phyloP scores from a whole-genome alignment of 2,888 invertebrate species.

The Busseola fusca region DNA sequence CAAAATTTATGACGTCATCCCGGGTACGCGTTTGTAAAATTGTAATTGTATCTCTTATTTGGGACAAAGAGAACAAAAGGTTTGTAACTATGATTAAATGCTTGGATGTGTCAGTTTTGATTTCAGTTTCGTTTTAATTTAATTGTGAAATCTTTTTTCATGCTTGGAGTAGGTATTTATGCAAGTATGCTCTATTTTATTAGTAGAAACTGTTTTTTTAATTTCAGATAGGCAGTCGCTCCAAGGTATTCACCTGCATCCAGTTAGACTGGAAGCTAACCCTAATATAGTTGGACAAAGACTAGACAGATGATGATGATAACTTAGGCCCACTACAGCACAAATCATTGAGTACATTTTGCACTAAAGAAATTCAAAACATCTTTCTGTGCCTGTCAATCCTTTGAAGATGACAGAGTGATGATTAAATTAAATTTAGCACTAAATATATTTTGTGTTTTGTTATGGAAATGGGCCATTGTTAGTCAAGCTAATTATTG shows the following conservation, averaged over 20 bases:
- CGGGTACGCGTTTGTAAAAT: constrained; percentile 64
- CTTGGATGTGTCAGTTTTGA: constrained; percentile 50
- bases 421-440: too few species aligned
- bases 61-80: constrained; percentile 77
- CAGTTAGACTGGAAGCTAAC: too few species aligned
- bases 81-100: constrained; percentile 72
- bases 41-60: constrained; percentile 81
- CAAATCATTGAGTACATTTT: background rate
- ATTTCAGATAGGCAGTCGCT: too few species aligned
- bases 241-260: too few species aligned
- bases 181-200: background rate
- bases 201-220: background rate
- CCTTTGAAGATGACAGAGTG: background rate
- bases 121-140: constrained; percentile 51
- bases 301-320: background rate
- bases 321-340: background rate
- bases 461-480: too few species aligned
- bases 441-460: too few species aligned
- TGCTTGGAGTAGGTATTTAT: background rate
- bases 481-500: background rate
- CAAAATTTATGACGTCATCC: constrained; percentile 78
- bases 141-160: constrained; percentile 40
- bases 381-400: background rate
- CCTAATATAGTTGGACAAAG: too few species aligned
- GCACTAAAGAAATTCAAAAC: background rate